These are phyloP conservation scores for Drosophila paramelanica DNA, from an alignment of 2,888 invertebrate genomes.

Conservation along the genomic window DNA sequence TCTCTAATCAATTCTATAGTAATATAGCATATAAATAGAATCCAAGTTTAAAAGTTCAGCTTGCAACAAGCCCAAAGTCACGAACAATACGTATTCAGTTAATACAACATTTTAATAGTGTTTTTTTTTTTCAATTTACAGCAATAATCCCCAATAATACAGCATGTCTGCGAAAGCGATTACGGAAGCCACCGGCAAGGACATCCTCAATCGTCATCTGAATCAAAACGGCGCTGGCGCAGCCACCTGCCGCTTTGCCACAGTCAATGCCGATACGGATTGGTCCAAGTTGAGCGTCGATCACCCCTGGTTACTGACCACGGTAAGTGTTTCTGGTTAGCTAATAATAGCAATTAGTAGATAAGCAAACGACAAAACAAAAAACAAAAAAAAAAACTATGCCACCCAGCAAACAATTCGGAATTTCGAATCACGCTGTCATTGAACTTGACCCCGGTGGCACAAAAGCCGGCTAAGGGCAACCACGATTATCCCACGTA, in stretches of 20 bases:
- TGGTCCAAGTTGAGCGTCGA: constrained; percentile 91
- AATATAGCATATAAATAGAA: constrained; percentile 55
- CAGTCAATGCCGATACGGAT: constrained; percentile 90
- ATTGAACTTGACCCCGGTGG: constrained; percentile 52
- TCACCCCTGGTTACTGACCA: constrained; percentile 94
- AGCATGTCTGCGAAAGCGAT: constrained; percentile 98
- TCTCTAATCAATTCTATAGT: constrained; percentile 62
- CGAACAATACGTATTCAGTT: neutral
- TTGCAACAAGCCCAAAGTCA: neutral
- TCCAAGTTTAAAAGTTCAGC: constrained; percentile 75
- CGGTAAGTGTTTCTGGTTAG: constrained; percentile 85
- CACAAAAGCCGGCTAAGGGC: constrained; percentile 34
- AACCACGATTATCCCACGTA: constrained; percentile 59
- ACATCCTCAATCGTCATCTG: constrained; percentile 94
- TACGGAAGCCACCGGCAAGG: constrained; percentile 96
- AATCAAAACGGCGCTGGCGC: constrained; percentile 88
- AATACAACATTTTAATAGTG: neutral
- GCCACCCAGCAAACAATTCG: constrained; percentile 32
- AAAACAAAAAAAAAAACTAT: constrained; percentile 9
- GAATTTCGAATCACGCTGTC: constrained; percentile 7
- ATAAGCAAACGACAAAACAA: constrained; percentile 27
- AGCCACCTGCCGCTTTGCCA: constrained; percentile 92
- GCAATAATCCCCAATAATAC: constrained; percentile 31
- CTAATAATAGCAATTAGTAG: constrained; percentile 27
- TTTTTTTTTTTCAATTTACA: constrained; percentile 11